Conservation (phyloP, 2,797 vertebrate species). For the Linurgus olivaceus region DNA sequence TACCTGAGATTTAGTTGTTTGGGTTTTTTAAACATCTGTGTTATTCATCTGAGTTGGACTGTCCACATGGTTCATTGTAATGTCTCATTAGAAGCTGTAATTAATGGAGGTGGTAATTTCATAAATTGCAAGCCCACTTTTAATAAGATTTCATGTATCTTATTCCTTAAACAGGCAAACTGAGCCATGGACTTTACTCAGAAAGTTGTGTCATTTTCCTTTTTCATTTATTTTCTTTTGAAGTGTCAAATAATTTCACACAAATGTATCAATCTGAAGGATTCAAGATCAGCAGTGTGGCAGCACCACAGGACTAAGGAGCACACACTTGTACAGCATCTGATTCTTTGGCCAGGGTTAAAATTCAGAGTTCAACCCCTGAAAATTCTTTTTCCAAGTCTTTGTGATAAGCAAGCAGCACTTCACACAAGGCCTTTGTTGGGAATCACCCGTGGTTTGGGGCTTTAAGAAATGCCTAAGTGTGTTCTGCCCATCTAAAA, state of each 20-base stretch:
- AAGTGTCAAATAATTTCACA: neutral
- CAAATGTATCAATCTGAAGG: neutral
- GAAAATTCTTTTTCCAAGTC: neutral
- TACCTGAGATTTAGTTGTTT: fast-evolving
- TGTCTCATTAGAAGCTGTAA: neutral
- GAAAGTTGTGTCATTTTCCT: neutral
- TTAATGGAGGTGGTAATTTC: neutral
- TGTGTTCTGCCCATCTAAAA: conserved; percentile 38
- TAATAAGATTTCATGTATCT: neutral
- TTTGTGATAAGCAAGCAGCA: conserved; percentile 7
- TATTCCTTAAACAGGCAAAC: neutral
- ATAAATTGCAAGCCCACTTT: neutral
- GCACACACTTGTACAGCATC: neutral
- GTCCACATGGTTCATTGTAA: neutral
- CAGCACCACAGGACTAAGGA: neutral
- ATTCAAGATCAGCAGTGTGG: neutral
- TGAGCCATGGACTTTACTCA: neutral
- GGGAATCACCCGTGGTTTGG: conserved; percentile 22
- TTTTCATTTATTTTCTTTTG: neutral
- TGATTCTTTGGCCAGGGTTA: neutral
- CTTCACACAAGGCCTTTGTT: conserved; percentile 61
- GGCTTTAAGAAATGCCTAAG: neutral
- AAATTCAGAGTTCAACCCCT: neutral
- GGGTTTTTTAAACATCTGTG: neutral
- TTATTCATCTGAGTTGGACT: neutral